Evolutionary conservation across 1,140 invertebrate species (phyloP), one percentile per base, ranked within the genome.

Genomic region (Drosophila saltans): DNA sequence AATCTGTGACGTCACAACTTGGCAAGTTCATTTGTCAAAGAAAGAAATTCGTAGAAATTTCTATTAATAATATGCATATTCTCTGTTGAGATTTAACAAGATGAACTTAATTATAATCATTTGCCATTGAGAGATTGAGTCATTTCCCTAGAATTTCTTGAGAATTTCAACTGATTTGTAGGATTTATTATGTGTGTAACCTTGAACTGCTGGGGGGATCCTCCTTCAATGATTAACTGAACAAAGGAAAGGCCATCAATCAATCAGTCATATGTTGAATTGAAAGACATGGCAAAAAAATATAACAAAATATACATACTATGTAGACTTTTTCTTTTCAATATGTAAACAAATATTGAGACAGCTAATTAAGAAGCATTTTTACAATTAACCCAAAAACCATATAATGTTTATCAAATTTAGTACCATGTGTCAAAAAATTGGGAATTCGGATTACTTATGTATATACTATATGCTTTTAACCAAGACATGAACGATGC

Each of bases 41-140:
- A 16, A 24, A 52, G 45, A 52, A 52, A 72, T 86, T 86, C 83
- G 66, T 33, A 80, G 83, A 86, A 86, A 83, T 80, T 78, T 16
- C 55, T 69, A 89, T 89, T 89, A 86, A 65, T 83, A 86, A 89
- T 73, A 68, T 45, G 61, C 60, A 8, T 16, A 36, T 77, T 69
- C 60, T 72, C 60, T 72, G 57, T 69, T 68, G 75, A 69, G 69
- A 80, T 58, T 75, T 72, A 58, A 69, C 70, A 63, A 52, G 64
- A 59, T 40, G 58, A 63, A 63, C 33, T 57, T 21, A 48, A 60
- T 68, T 45, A 64, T 58, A 43, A 60, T 39, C 7, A 39, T 43
- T 28, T 28, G 45, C 26, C 39, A 7, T 4, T 8, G 30, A 33
- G 41, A 39, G 41, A 39, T 66, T 85, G 82, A 85, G 71, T 85